Percentiles rank a stretch among this genome's conserved stretches.
Evolutionary conservation across 2,797 vertebrate genomes (phyloP).

Genomic region (Micrastur ruficollis): DNA sequence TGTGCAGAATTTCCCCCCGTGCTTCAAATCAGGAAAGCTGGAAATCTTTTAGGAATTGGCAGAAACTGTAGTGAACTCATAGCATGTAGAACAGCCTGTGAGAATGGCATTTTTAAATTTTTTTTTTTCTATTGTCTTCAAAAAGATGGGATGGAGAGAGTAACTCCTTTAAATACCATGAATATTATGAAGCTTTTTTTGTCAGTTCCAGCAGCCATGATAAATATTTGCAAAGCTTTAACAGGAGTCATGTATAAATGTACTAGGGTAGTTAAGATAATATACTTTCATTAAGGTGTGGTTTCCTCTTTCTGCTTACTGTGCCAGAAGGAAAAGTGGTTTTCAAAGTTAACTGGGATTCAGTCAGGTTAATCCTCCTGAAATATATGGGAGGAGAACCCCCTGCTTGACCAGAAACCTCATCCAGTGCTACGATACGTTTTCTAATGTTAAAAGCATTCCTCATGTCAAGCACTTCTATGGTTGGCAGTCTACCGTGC

Average conservation of each 20-base stretch:
- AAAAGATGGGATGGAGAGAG: not conserved
- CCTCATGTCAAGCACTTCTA: not conserved
- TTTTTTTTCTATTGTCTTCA: not conserved
- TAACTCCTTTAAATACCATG: not conserved
- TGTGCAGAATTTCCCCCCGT: not conserved
- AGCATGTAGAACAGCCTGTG: not conserved
- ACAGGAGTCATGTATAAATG: not conserved
- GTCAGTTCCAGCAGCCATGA: not conserved
- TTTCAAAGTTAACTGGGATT: not conserved
- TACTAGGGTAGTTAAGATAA: not conserved
- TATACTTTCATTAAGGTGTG: not conserved
- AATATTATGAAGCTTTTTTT: not conserved
- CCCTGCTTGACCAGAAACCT: not conserved
- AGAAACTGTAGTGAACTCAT: not conserved
- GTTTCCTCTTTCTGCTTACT: not conserved
- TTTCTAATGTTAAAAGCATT: not conserved
- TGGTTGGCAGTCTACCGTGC: not conserved
- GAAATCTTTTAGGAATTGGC: not conserved
- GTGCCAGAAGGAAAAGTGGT: not conserved
- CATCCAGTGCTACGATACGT: not conserved
- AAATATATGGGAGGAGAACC: not conserved
- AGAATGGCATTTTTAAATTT: not conserved
- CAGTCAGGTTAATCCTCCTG: not conserved
- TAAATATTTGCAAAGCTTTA: not conserved
- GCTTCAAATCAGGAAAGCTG: not conserved